Evolutionary conservation across 2,888 invertebrate genomes (phyloP).

Genomic region (Epirrhoe alternata): DNA sequence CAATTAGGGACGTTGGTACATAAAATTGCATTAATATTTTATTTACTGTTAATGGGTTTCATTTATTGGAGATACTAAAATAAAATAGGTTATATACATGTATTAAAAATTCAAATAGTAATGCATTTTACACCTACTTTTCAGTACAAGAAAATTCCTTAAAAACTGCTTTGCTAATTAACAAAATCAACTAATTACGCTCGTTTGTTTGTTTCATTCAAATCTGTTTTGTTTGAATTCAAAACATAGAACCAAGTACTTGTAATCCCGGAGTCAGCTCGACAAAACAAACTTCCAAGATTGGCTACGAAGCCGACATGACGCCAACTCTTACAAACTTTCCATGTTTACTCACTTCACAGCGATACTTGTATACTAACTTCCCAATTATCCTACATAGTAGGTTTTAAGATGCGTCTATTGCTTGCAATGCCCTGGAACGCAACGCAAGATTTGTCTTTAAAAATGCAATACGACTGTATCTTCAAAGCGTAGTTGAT

Average conservation of each 20-base stretch:
- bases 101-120: too few species aligned
- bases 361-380: conserved; percentile 72
- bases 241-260: conserved; percentile 3
- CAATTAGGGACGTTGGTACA: conserved; percentile 10
- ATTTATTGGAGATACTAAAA: background rate
- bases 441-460: too few species aligned
- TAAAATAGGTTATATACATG: too few species aligned
- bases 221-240: conserved; percentile 1
- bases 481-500: too few species aligned
- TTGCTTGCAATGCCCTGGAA: too few species aligned
- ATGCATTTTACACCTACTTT: too few species aligned
- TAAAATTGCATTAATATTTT: conserved; percentile 13
- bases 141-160: too few species aligned
- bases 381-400: conserved; percentile 63
- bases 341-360: conserved; percentile 73
- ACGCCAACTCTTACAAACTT: conserved; percentile 68
- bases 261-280: conserved; percentile 16
- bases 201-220: background rate
- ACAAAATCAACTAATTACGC: background rate
- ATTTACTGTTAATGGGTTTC: background rate
- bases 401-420: background rate
- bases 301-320: conserved; percentile 17
- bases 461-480: too few species aligned
- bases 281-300: conserved; percentile 18
- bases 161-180: background rate